Base-by-base conservation (phyloP, 2,797 vertebrate species). In the Gouania willdenowi region DNA sequence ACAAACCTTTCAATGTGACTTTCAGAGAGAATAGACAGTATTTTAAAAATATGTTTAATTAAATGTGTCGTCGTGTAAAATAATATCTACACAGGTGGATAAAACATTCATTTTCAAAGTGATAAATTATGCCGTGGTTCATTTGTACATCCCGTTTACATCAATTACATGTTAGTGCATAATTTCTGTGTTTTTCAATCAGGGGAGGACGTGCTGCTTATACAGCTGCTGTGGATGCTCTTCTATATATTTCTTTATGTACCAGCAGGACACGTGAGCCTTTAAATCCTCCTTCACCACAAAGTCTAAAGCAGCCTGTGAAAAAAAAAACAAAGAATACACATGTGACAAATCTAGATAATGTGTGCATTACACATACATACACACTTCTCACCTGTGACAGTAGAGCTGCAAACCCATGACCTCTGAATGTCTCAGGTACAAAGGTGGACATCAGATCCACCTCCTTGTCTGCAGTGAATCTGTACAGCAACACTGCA, bases 241-340 rank as follows among this genome's bases (percentile, higher is more conserved):
- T 0, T 79, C 31, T 0, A 88, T 46, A 48, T 82, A 88, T 62
- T 84, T 86, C 59, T 82, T 56, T 6, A 88, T 85, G 53, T 88
- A 90, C 85, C 81, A 84, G 29, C 87, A 90, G 15, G 77, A 88
- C 11, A 87, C 37, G 1, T 13, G 77, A 21, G 84, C 83, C 62
- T 70, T 83, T 3, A 90, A 57, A 19, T 81, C 64, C 31, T 89
- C 82, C 47, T 87, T 69, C 1, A 78, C 56, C 27, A 90, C 30
- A 9, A 88, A 90, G 48, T 88, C 79, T 56, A 90, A 22, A 10
- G 88, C 87, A 24, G 85, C 82, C 88, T 89, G 61, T 23, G 18
- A 23, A 34, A n/a, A 3, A 2, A 43, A 13, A 9, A 13, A 11
- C 6, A 5, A 18, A n/a, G n/a, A n/a, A n/a, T 2, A 14, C 13